Percentiles rank a stretch among this genome's conserved stretches.
Evolutionary conservation across 2,888 invertebrate genomes (phyloP).

Genomic region (Calameuta pallipes): DNA sequence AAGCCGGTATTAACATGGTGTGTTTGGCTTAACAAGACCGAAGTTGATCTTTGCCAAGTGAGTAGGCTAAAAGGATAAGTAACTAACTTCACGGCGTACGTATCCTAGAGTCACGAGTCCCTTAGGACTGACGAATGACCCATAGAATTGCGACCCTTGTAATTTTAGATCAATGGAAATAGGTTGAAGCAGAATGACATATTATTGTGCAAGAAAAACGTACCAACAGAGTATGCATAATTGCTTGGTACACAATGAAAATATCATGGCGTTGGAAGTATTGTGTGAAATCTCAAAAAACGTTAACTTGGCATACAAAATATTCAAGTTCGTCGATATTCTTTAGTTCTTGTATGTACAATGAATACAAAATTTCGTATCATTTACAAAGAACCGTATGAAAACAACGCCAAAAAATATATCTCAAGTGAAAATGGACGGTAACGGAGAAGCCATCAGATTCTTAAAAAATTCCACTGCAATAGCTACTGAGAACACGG

Average conservation of each 20-base stretch:
- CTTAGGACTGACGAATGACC: background rate
- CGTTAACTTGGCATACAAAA: background rate
- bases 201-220: background rate
- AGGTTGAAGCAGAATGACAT: background rate
- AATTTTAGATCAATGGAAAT: background rate
- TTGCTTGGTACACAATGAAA: background rate
- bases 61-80: background rate
- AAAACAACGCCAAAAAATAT: background rate
- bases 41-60: background rate
- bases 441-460: background rate
- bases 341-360: background rate
- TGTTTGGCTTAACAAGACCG: background rate
- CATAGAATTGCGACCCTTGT: background rate
- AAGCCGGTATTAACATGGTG: background rate
- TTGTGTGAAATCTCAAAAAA: background rate
- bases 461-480: background rate
- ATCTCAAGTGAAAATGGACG: background rate
- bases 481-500: background rate
- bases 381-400: background rate
- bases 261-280: background rate
- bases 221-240: background rate
- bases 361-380: background rate
- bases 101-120: background rate
- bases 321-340: background rate
- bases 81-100: background rate